Percentiles rank a stretch among this genome's conserved stretches.
Evolutionary conservation across 2,797 vertebrate genomes (phyloP).

Genomic region (Sebastes wilsoni): DNA sequence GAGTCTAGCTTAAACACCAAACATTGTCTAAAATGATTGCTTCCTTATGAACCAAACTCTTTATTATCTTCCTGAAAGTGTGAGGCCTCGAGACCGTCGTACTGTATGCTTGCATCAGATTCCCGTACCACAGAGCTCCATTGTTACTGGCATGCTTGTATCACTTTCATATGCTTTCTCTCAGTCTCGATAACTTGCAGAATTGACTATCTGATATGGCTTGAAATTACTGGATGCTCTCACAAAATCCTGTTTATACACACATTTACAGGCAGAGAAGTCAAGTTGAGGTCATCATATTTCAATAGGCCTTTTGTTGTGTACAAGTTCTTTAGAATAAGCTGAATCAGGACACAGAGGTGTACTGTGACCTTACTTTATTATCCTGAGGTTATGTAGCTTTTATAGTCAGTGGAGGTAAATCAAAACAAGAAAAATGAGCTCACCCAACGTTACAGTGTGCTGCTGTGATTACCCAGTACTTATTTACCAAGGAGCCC

Average conservation of each 20-base stretch:
- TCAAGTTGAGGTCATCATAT: constrained; percentile 20
- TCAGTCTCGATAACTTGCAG: constrained; percentile 10
- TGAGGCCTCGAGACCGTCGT: not conserved
- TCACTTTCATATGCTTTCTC: constrained; percentile 49
- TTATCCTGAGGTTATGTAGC: not conserved
- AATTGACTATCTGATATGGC: constrained; percentile 29
- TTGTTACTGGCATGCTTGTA: constrained; percentile 43
- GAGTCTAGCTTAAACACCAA: not conserved
- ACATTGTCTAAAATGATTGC: not conserved
- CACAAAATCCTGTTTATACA: not conserved
- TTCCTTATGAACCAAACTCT: not conserved
- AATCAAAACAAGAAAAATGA: not conserved
- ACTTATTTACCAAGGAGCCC: constrained; percentile 80
- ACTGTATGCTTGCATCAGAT: constrained; percentile 23
- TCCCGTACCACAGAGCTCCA: constrained; percentile 20
- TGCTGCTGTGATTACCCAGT: constrained; percentile 84
- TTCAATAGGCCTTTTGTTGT: not conserved
- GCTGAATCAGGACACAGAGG: not conserved
- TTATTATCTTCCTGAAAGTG: not conserved
- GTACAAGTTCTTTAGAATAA: not conserved
- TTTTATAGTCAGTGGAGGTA: not conserved
- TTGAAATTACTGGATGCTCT: not conserved
- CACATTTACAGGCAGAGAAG: not conserved
- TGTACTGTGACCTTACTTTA: not conserved
- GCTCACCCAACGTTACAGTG: constrained; percentile 84